phyloP scores from a whole-genome alignment of 2,888 invertebrate species.

The Lampropteryx suffumata region DNA sequence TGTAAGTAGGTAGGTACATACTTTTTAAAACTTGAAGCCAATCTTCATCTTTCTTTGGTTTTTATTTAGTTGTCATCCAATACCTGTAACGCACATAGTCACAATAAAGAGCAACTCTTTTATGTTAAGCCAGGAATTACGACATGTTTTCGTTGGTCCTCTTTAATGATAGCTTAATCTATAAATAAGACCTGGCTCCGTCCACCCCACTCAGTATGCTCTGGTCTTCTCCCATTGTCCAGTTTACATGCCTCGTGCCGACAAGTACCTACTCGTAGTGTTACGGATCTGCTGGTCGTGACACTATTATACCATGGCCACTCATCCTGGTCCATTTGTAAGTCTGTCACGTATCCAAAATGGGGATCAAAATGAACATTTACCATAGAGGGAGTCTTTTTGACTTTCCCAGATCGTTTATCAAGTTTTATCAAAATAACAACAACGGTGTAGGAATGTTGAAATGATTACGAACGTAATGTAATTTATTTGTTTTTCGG shows the following conservation, averaged over 20 bases:
- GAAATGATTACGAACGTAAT: slow-evolving; percentile 2
- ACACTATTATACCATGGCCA: slow-evolving; percentile 23
- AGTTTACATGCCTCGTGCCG: slow-evolving; percentile 17
- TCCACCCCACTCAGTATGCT: slow-evolving; percentile 26
- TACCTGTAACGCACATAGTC: too few relatives aligned
- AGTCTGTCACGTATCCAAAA: slow-evolving; percentile 1
- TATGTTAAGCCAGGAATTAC: too few relatives aligned
- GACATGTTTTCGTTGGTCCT: too few relatives aligned
- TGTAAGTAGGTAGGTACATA: too few relatives aligned
- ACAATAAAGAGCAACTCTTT: too few relatives aligned
- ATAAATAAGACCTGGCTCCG: slow-evolving; percentile 3
- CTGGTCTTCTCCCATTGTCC: slow-evolving; percentile 7
- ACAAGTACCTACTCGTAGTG: slow-evolving; percentile 12
- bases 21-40: too few relatives aligned
- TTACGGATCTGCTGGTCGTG: slow-evolving; percentile 30
- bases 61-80: too few relatives aligned
- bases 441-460: slow-evolving; percentile 7
- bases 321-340: slow-evolving; percentile 12
- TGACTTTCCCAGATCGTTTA: too few relatives aligned
- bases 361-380: background rate
- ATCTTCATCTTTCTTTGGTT: too few relatives aligned
- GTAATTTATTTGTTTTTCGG: slow-evolving; percentile 6
- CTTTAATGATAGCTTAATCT: too few relatives aligned
- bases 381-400: too few relatives aligned
- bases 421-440: background rate